Base-by-base conservation (phyloP, 2,113 vertebrate genomes). In the Monarcha castaneiventris region DNA sequence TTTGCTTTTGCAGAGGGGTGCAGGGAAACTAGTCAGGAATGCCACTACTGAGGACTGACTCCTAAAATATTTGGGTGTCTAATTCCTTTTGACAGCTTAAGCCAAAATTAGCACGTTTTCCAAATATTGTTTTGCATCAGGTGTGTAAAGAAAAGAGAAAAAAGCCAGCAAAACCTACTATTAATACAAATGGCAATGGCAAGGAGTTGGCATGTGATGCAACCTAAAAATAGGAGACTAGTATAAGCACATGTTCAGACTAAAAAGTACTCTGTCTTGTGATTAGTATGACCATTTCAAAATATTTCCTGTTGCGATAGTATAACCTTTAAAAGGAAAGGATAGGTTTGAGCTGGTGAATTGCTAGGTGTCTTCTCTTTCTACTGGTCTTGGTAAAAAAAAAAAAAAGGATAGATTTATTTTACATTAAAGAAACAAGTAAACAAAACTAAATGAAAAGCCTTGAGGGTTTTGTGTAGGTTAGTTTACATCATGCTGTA, bases 281-380 rank as follows among this genome's bases (percentile, higher is more conserved):
- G 96, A 96, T 94, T 73, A 77, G 37, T 72, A 51, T 68, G 61
- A 81, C 69, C 49, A 84, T 96, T 97, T 94, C 84, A 96, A 97
- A 96, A 90, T 94, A 92, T 96, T 96, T 97, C 96, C 96, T 96
- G 92, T 95, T 96, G 83, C 90, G 56, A 90, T 46, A 67, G 27
- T 93, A 87, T 29, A 95, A 76, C 27, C 35, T 92, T 83, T 73
- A 35, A 84, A 74, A 86, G 68, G 39, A 90, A 91, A 84, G 7
- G 6, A 32, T 72, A 25, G 6, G 29, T 58, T 79, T 87, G 54
- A 84, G 25, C 32, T 73, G 41, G n/a, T 52, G 39, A 90, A 75
- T 68, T 61, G 10, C 29, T 91, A 67, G 29, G 32, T 91, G 32
- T 75, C 63, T 85, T 79, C 37, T 76, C 33, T 64, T 89, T 83